Base-by-base conservation (phyloP, 2,888 invertebrate species). In the Acleris holmiana region DNA sequence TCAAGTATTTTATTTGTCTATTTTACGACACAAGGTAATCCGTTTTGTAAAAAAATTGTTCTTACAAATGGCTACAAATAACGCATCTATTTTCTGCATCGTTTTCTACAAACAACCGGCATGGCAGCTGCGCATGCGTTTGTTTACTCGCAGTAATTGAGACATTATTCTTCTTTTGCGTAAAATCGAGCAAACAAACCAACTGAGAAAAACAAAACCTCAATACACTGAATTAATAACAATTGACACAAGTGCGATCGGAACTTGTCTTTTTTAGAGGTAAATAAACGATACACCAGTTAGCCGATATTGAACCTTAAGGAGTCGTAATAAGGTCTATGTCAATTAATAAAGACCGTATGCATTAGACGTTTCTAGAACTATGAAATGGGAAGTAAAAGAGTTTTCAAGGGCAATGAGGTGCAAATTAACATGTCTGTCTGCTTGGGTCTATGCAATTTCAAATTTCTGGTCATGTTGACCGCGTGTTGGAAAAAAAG, bases 201-300 rank as follows among this genome's bases (percentile, higher is more conserved):
- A 35, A 55, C 18, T 17, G 19, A 49, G 7, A 19, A 49, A 57
- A 50, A 59, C 62, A 46, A 66, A 21, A 59, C 50, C 65, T 70
- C 69, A 70, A 71, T 73, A 66, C 56, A 48, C 49, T 55, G 66
- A 64, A 68, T 70, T 65, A 67, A 61, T 66, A 51, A 62, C 35
- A 25, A 54, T 72, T 68, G 69, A 58, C 21, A 68, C 71, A 75
- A 54, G 23, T 73, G 74, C 44, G 13, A n/a, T 49, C 40, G 57
- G 56, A 61, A 29, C 50, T 41, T 41, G 10, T 54, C 40, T 48
- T 19, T 49, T 58, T 44, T 44, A 1, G n/a, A n/a, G n/a, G n/a
- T n/a, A n/a, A n/a, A 7, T 44, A 7, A 2, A n/a, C 44, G 47
- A 19, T 1, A 47, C 18, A 19, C 1, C n/a, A 35, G 35, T 8